Percentiles rank a stretch among this genome's conserved stretches.
Conservation (phyloP, 2,888 invertebrate genomes). For the Philopedon plagiatum region DNA sequence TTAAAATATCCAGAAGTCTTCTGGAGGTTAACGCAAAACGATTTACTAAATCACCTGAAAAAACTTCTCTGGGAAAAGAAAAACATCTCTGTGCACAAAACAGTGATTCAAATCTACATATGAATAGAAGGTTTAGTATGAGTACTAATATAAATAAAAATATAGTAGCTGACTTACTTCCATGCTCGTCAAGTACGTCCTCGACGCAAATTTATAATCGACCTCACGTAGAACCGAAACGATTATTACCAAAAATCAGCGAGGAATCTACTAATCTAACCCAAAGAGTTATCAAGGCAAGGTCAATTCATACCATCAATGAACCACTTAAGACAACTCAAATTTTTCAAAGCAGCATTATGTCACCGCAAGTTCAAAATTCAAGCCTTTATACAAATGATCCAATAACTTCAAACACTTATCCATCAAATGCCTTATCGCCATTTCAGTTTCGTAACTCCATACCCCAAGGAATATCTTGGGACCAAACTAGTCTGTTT, state of each 20-base stretch:
- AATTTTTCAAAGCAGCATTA: not conserved
- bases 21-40: not conserved
- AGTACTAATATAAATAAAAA: not conserved
- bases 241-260: constrained; percentile 18
- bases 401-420: not conserved
- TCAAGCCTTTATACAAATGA: not conserved
- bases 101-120: not conserved
- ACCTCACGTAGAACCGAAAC: not conserved
- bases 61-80: not conserved
- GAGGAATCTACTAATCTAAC: constrained; percentile 25
- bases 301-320: constrained; percentile 42
- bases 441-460: not conserved
- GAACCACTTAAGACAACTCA: not conserved
- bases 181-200: not conserved
- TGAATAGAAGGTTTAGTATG: not conserved
- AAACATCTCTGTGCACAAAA: not conserved
- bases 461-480: not conserved
- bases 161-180: not conserved
- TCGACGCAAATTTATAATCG: not conserved
- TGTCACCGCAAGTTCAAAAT: not conserved
- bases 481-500: not conserved
- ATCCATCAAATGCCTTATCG: not conserved
- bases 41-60: not conserved
- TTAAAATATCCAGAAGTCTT: not conserved
- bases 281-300: constrained; percentile 34